Evolutionary conservation across 2,888 invertebrate species (phyloP), one percentile per base, ranked within the genome.

Genomic region (Hypena proboscidalis): DNA sequence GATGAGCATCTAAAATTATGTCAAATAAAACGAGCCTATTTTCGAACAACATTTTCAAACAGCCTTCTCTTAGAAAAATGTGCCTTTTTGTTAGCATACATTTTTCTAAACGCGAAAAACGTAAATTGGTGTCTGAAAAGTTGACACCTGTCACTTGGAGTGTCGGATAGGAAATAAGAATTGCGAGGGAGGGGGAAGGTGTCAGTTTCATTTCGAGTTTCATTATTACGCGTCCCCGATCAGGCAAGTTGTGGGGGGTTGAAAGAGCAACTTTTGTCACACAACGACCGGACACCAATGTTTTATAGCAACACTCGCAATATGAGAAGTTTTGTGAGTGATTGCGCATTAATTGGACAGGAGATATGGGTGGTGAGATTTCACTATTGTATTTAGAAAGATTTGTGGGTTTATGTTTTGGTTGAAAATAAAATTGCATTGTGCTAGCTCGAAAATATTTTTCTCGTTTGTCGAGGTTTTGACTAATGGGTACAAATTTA

Each of bases 71-170:
- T n/a, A n/a, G n/a, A n/a, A 14, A 13, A 14, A 13, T 26, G 3
- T 3, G 1, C 23, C 9, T 8, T 6, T 25, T 26, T 3, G 13
- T 7, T 13, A 14, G 8, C 15, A 14, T 14, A 27, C n/a, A 29
- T 29, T 29, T 39, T 45, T 31, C 50, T n/a, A 31, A 47, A 31
- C 29, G 17, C 11, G 35, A 43, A 49, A 56, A 66, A 54, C 37
- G 41, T 51, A 57, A 58, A 61, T 46, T 50, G 41, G 34, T 35
- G 44, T 52, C 47, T 37, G 37, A 14, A 47, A 48, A 55, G 58
- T 65, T 69, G 67, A 70, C 61, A 64, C 53, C 69, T 70, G 70
- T 65, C 72, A 65, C 47, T 59, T 66, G 59, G 64, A 65, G 38
- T 60, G 70, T 64, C 73, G 63, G 59, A 34, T 47, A 58, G 60